phyloP scores from a whole-genome alignment of 2,113 vertebrate species.

The Cisticola juncidis region DNA sequence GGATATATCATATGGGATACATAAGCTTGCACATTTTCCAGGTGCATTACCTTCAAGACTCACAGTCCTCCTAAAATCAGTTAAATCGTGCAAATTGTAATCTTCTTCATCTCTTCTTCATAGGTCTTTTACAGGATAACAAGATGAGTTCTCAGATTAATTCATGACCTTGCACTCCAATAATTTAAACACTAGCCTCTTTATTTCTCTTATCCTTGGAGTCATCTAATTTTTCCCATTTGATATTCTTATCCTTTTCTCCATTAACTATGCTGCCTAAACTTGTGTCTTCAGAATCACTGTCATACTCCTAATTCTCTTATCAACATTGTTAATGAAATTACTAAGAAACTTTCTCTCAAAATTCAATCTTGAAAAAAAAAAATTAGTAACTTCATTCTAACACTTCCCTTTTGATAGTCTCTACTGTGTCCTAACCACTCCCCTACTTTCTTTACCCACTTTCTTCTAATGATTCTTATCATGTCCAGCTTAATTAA shows the following conservation, averaged over 20 bases:
- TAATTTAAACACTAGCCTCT: slow-evolving; percentile 13
- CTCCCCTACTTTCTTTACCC: background rate
- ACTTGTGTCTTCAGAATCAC: background rate
- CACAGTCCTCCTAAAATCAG: background rate
- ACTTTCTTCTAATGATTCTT: slow-evolving; percentile 21
- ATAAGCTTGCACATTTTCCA: background rate
- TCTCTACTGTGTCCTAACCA: background rate
- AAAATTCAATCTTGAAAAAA: background rate
- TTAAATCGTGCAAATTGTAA: background rate
- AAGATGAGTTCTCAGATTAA: background rate
- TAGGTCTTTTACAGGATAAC: background rate
- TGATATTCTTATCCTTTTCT: background rate
- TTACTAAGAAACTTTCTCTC: background rate
- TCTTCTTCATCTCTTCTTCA: background rate
- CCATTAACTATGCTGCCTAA: background rate
- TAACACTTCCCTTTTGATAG: background rate
- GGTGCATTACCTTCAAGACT: background rate
- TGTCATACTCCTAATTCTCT: background rate
- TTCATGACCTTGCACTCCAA: background rate
- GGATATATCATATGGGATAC: background rate
- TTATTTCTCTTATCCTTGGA: background rate
- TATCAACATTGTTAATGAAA: slow-evolving; percentile 5
- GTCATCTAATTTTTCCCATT: background rate
- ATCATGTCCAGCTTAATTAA: slow-evolving; percentile 36
- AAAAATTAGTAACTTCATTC: background rate